Conservation (phyloP, 1,140 invertebrate genomes). For the Drosophila miranda region DNA sequence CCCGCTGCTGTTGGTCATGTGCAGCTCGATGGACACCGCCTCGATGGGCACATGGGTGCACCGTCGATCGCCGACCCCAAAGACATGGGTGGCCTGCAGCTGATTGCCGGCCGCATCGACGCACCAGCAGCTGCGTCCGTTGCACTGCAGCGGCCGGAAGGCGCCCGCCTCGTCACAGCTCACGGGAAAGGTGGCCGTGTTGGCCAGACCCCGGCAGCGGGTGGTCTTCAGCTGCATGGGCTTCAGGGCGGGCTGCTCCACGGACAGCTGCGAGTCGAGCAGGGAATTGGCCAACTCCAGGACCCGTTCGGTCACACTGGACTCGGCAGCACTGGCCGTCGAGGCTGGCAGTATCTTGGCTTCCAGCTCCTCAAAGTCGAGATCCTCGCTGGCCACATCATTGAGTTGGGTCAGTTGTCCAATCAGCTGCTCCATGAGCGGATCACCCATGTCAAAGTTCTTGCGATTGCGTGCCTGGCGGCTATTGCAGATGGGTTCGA, state of each 20-base stretch:
- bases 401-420: constrained; percentile 85
- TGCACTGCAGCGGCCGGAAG: constrained; percentile 90
- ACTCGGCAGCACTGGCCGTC: constrained; percentile 23
- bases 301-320: constrained; percentile 62
- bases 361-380: constrained; percentile 68
- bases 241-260: constrained; percentile 51
- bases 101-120: constrained; percentile 93
- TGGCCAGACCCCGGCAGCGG: constrained; percentile 86
- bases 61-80: constrained; percentile 83
- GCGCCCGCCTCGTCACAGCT: constrained; percentile 87
- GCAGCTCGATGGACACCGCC: constrained; percentile 75
- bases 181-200: constrained; percentile 84
- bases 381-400: constrained; percentile 83
- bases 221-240: constrained; percentile 82
- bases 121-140: constrained; percentile 89
- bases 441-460: constrained; percentile 72
- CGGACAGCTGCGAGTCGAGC: constrained; percentile 62
- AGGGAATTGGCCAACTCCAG: constrained; percentile 82
- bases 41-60: constrained; percentile 72
- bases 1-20: constrained; percentile 62
- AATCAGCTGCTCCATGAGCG: constrained; percentile 86
- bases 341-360: constrained; percentile 12
- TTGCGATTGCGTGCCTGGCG: constrained; percentile 86
- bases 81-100: constrained; percentile 85
- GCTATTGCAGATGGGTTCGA: constrained; percentile 89